Evolutionary conservation across 1,140 invertebrate species (phyloP), one percentile per base, ranked within the genome.

Genomic region (Lasioglossum baleicum): DNA sequence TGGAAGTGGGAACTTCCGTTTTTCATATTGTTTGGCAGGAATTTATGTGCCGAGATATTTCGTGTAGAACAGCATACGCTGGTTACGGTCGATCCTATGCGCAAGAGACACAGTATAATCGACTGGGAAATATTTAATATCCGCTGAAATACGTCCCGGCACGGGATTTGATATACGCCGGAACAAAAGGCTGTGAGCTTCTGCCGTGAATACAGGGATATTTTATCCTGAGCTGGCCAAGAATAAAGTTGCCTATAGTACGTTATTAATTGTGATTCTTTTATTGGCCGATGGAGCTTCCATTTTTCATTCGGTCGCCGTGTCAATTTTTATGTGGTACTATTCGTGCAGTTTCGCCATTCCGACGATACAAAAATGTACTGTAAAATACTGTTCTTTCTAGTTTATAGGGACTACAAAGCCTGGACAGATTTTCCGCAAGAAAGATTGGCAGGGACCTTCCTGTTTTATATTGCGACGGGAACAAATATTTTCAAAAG

Each of bases 1-100:
- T 0, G 44, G 13, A 48, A 53, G n/a, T 0, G 56, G 17, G 8
- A n/a, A n/a, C 56, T 58, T n/a, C 8, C 56, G 20, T 58, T n/a
- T 58, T 7, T 58, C 56, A n/a, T 58, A n/a, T 6, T n/a, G 20
- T 58, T 20, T 7, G 56, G 8, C n/a, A 56, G 61, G 40, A 64
- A 71, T 61, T 40, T 78, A 73, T 22, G 13, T 7, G 22, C 40
- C 35, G 15, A 51, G 65, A 20, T 70, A 64, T 71, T 40, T 58
- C 56, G 56, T 3, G n/a, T 40, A 66, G 35, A 17, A 42, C 8
- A n/a, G 15, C 26, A n/a, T 20, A 31, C 31, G 26, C 51, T 60
- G 44, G 51, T 65, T 48, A 17, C 22, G 42, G 63, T 58, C 68
- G n/a, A 77, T 69, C 65, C 70, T 66, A 13, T 51, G 31, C 15